Base-by-base conservation (phyloP, 1,140 invertebrate species). In the Leptestheria dahalacensis region DNA sequence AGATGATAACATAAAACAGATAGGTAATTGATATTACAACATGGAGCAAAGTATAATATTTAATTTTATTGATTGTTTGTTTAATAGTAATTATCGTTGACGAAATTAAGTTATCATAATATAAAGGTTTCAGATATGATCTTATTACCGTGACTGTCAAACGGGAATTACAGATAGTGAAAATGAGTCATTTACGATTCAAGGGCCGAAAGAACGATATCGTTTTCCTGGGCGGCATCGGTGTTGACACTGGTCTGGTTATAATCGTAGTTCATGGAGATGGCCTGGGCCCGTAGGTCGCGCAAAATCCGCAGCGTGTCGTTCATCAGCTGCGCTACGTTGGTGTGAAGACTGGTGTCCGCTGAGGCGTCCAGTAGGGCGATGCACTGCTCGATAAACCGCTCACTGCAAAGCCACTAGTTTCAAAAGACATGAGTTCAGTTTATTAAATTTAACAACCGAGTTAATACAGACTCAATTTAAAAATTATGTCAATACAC, bases 401-500 rank as follows among this genome's bases (percentile, higher is more conserved):
- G 77, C 71, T 92, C 80, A 70, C 86, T 85, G 76, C 89, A 84
- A 66, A 96, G 77, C 90, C 90, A 95, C 89, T 96, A 71, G 57
- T 79, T 79, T 62, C 65, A 61, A 63, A 60, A 61, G 10, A 66
- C 66, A 65, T 61, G n/a, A 24, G 57, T 58, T 9, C 15, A 41
- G 15, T 9, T 41, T 9, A 41, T 15, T 9, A 41, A 41, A 9
- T 41, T 41, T 9, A 9, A 41, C 6, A 6, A 9, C 33, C 15
- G 6, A 9, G 6, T 41, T 41, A 15, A 15, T 15, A 41, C 33
- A 41, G 15, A 41, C 15, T 9, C 15, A 41, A 15, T 41, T 41
- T n/a, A n/a, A 41, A 41, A 41, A 9, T 41, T 41, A 41, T 9
- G 6, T 15, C 6, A 41, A 15, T 15, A 9, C 6, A 41, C 33